A percentile compares a stretch with the other conserved stretches of the same genome.
Evolutionary conservation across 2,113 vertebrate species (phyloP).

Genomic region (Limnothrissa miodon): DNA sequence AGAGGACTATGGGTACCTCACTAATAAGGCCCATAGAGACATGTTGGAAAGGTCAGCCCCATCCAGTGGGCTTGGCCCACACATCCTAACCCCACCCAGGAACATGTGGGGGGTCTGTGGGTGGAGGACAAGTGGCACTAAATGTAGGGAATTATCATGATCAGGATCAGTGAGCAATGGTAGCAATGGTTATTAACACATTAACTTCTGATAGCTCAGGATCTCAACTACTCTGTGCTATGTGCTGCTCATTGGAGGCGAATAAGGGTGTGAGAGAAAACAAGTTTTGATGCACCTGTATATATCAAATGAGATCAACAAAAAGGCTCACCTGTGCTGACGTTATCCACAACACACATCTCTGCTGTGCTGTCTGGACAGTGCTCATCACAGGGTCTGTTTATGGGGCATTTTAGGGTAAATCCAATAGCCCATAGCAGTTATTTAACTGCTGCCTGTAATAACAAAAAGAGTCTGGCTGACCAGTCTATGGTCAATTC

Average conservation of each 20-base stretch:
- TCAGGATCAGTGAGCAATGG: neutral
- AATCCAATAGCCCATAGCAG: too few species aligned
- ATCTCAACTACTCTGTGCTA: neutral
- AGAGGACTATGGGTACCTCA: slow-evolving; percentile 42
- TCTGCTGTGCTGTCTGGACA: neutral
- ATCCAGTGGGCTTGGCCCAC: neutral
- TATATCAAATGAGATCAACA: neutral
- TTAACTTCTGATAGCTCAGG: neutral
- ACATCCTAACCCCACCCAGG: neutral
- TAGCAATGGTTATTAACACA: neutral
- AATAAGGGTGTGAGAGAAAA: neutral
- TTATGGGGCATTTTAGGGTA: too few species aligned
- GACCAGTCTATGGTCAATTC: too few species aligned
- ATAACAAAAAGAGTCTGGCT: too few species aligned
- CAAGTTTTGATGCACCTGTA: neutral
- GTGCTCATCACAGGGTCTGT: neutral
- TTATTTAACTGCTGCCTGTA: too few species aligned
- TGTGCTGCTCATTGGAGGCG: neutral
- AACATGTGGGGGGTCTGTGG: neutral
- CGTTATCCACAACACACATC: neutral
- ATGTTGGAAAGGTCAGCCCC: slow-evolving; percentile 55
- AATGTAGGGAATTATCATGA: neutral
- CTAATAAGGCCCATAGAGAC: slow-evolving; percentile 67
- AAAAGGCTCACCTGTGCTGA: neutral
- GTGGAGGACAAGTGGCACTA: neutral